These are phyloP conservation scores for Pemphredon lugubris DNA, from an alignment of 2,888 invertebrate species.

Conservation along the genomic window DNA sequence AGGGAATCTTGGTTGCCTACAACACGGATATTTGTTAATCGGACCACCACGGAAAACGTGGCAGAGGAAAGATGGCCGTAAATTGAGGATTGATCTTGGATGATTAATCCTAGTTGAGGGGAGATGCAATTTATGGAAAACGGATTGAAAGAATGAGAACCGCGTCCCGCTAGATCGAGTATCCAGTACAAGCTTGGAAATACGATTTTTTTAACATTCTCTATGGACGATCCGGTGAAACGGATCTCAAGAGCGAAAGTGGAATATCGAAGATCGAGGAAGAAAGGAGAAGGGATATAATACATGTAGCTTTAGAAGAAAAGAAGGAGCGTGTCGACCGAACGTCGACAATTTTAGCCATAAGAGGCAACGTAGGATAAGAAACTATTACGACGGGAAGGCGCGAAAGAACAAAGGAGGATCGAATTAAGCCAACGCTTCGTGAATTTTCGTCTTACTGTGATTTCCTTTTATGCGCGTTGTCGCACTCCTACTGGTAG, in stretches of 20 bases:
- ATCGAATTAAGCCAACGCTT: slow-evolving; percentile 40
- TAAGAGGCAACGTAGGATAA: slow-evolving; percentile 46
- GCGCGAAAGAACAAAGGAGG: neutral
- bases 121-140: neutral
- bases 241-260: slow-evolving; percentile 21
- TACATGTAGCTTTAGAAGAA: slow-evolving; percentile 36
- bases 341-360: slow-evolving; percentile 42
- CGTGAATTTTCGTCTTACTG: slow-evolving; percentile 63
- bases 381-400: slow-evolving; percentile 6
- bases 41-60: slow-evolving; percentile 8
- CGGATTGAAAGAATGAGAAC: neutral
- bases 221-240: slow-evolving; percentile 46
- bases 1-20: slow-evolving; percentile 8
- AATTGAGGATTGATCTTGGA: slow-evolving; percentile 1
- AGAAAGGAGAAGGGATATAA: slow-evolving; percentile 10
- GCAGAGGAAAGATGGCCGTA: neutral
- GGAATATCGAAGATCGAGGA: neutral
- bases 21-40: slow-evolving; percentile 19
- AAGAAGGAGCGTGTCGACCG: slow-evolving; percentile 16
- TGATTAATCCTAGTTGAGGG: neutral
- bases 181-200: neutral
- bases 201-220: neutral
- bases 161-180: neutral
- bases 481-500: slow-evolving; percentile 40
- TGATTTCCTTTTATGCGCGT: slow-evolving; percentile 61